Conservation (phyloP, 2,797 vertebrate genomes). For the Fistularia tabacaria region DNA sequence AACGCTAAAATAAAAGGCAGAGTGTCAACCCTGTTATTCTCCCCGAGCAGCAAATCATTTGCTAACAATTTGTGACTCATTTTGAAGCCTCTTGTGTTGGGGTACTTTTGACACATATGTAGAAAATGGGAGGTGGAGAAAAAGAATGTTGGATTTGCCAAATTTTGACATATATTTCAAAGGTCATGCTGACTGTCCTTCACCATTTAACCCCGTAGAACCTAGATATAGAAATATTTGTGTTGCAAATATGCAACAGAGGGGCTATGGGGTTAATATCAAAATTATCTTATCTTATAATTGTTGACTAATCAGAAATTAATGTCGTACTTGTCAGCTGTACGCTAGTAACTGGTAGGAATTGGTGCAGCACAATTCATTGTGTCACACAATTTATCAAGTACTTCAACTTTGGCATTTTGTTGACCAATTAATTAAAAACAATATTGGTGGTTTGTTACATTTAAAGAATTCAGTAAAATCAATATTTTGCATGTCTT, state of each 20-base stretch:
- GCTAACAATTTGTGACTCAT: slow-evolving; percentile 72
- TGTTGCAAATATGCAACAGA: too few relatives aligned
- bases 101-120: slow-evolving; percentile 41
- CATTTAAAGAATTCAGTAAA: slow-evolving; percentile 18
- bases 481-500: slow-evolving; percentile 37
- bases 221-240: too few relatives aligned
- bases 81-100: slow-evolving; percentile 47
- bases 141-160: slow-evolving; percentile 26
- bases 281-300: too few relatives aligned
- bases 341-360: slow-evolving; percentile 59
- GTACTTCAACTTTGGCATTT: slow-evolving; percentile 40
- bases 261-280: too few relatives aligned
- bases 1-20: slow-evolving; percentile 66
- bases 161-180: slow-evolving; percentile 65
- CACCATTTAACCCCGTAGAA: too few relatives aligned
- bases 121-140: slow-evolving; percentile 28
- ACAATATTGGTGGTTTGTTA: slow-evolving; percentile 35
- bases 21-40: slow-evolving; percentile 66
- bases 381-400: slow-evolving; percentile 52
- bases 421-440: slow-evolving; percentile 47
- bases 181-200: slow-evolving; percentile 57
- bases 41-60: slow-evolving; percentile 71
- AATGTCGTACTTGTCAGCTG: slow-evolving; percentile 48
- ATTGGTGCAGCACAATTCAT: slow-evolving; percentile 39
- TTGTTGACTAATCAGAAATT: slow-evolving; percentile 64